Evolutionary conservation across 2,888 invertebrate genomes (phyloP).

Genomic region (Colostygia pectinataria): DNA sequence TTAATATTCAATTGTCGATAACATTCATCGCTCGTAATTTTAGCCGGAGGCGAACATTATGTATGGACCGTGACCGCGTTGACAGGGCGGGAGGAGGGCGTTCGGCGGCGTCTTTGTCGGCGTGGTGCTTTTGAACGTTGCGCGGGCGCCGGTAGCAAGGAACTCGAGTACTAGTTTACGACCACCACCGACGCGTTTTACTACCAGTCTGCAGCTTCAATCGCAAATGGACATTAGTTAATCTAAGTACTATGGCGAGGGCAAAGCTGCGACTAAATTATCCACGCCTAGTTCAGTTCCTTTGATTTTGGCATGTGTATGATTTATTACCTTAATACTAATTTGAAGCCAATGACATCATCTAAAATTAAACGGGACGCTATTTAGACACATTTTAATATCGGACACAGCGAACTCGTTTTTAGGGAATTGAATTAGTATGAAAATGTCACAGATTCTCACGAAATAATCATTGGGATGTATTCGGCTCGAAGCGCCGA

Average conservation of each 20-base stretch:
- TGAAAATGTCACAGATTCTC: neutral
- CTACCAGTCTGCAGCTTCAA: conserved; percentile 65
- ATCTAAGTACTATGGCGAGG: conserved; percentile 46
- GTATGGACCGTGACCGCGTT: conserved; percentile 74
- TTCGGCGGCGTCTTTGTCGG: conserved; percentile 70
- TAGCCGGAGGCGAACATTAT: conserved; percentile 65
- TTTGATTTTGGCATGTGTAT: conserved; percentile 33
- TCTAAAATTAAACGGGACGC: conserved; percentile 6
- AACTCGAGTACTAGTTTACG: conserved; percentile 76
- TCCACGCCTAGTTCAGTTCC: conserved; percentile 40
- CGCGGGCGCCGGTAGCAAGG: conserved; percentile 72
- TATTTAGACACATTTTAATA: neutral
- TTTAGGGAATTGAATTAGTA: too few relatives aligned
- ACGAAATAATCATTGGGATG: too few relatives aligned
- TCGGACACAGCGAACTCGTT: too few relatives aligned
- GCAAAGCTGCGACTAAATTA: conserved; percentile 47
- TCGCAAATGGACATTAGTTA: conserved; percentile 59
- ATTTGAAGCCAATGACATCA: conserved; percentile 25
- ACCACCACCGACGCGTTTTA: conserved; percentile 72
- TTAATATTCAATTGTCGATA: conserved; percentile 74
- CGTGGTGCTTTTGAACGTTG: conserved; percentile 65
- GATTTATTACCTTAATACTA: conserved; percentile 19
- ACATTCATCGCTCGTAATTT: conserved; percentile 69
- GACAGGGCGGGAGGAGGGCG: conserved; percentile 65
- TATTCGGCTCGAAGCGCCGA: too few relatives aligned